Evolutionary conservation across 2,797 vertebrate genomes (phyloP), one percentile per base, ranked within the genome.

Genomic region (Schizopygopsis pylzovi): DNA sequence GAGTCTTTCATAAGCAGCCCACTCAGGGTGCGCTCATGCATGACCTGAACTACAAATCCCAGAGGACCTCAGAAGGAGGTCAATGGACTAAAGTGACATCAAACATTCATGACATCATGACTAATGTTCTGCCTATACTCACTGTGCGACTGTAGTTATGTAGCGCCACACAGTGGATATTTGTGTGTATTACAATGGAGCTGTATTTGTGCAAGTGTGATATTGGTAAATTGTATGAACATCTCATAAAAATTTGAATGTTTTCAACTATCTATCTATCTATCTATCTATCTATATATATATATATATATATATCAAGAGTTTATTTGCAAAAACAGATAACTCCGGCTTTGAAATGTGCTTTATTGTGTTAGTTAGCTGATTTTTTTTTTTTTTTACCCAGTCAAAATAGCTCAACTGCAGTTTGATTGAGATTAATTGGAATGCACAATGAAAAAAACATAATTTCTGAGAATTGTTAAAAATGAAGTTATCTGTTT

Each of bases 81-180:
- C 93, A 95, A 88, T 90, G 90, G 91, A 93, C 89, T 92, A 87
- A 91, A 88, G 88, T 90, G 89, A 87, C 91, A 93, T 95, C 90
- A 94, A 94, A 94, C 89, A 92, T 93, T 93, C 52, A 93, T 94
- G 91, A 90, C 90, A 87, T 91, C 90, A 90, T 90, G 86, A 88
- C 88, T 63, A 70, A 91, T 82, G 87, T 87, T 80, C 63, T 89
- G 61, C 85, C 22, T 81, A 75, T 71, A 25, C 37, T 76, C 25
- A 33, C 59, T 9, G 43, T 81, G 54, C 78, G 88, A 67, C 61
- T 37, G 82, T 85, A 88, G 87, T 90, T 88, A 89, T 80, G 79
- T 90, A 92, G 91, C 88, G 82, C 95, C 95, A 90, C 94, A 25
- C 90, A 83, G 92, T 96, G 96, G 95, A 88, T 85, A 79, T 76